Evolutionary conservation across 2,113 vertebrate species (phyloP), one percentile per base, ranked within the genome.

Genomic region (Orycteropus afer): DNA sequence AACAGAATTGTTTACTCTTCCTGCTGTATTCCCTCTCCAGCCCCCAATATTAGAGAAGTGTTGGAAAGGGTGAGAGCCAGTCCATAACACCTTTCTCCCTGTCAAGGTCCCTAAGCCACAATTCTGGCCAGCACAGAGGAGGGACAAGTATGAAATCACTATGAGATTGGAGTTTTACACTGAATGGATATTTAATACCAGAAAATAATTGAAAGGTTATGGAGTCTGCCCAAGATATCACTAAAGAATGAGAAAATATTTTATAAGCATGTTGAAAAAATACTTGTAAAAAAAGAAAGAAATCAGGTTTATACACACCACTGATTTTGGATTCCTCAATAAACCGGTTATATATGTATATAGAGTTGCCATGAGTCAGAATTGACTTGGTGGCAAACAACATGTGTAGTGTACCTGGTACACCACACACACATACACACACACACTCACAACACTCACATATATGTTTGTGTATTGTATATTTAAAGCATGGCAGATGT

Each of bases 391-490:
- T 7, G 8, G 65, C 65, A 69, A n/a, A 37, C 63, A 67, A 20
- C 34, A 69, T 20, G 20, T 37, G 17, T 20, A 67, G 49, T 91
- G 61, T 20, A 69, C n/a, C 37, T 76, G 32, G 17, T 7, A 59
- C 4, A 63, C 17, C 11, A 71, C 20, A 65, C 20, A n/a, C 18
- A 45, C 6, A 5, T 14, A 45, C 20, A 25, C 12, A 57, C 7
- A n/a, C 20, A 29, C 7, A 27, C 9, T 7, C 42, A n/a, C n/a
- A n/a, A 3, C 7, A 59, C 34, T 7, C 32, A 76, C 23, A 63
- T 2, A 6, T 7, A 1, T 23, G 5, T 53, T 7, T n/a, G 10
- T 69, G 15, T n/a, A n/a, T n/a, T n/a, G n/a, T n/a, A n/a, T 42
- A 40, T 49, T 90, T 92, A 86, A 73, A 78, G 78, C 25, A 49